These are phyloP conservation scores for Drosophila putrida DNA, from an alignment of 2,888 invertebrate genomes.

Conservation along the genomic window DNA sequence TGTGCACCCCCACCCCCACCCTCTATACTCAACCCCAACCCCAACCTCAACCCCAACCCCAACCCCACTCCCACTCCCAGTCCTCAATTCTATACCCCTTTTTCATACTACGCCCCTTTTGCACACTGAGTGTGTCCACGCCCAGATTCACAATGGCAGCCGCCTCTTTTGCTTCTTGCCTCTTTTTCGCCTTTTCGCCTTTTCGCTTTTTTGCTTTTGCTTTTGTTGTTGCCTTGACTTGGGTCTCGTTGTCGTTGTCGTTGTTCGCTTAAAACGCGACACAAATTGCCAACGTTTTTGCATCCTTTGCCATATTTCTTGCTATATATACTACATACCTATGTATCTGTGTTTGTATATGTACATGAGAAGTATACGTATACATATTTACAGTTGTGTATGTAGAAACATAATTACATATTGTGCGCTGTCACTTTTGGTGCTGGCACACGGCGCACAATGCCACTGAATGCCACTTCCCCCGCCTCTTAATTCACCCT, in stretches of 20 bases:
- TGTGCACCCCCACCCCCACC: background rate
- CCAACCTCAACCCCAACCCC: background rate
- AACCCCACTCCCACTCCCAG: too few species aligned
- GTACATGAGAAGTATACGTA: slow-evolving; percentile 2
- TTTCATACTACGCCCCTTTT: slow-evolving; percentile 7
- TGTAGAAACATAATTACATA: slow-evolving; percentile 79
- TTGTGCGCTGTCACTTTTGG: slow-evolving; percentile 82
- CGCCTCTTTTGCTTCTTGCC: slow-evolving; percentile 29
- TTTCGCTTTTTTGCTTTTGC: slow-evolving; percentile 28
- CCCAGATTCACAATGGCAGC: slow-evolving; percentile 49
- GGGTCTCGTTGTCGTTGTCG: slow-evolving; percentile 25
- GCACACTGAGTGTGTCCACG: slow-evolving; percentile 37
- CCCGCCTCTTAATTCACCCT: background rate
- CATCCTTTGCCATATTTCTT: slow-evolving; percentile 80
- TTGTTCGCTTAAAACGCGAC: slow-evolving; percentile 58
- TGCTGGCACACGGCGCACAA: slow-evolving; percentile 65
- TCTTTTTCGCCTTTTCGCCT: slow-evolving; percentile 2
- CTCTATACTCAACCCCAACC: background rate
- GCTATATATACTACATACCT: slow-evolving; percentile 6
- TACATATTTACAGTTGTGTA: slow-evolving; percentile 33
- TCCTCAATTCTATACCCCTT: background rate
- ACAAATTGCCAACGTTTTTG: slow-evolving; percentile 81
- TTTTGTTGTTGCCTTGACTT: slow-evolving; percentile 53
- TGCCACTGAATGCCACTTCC: slow-evolving; percentile 27
- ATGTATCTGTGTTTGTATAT: slow-evolving; percentile 17